phyloP scores from a whole-genome alignment of 2,888 invertebrate genomes.

The Deroplatys truncata region DNA sequence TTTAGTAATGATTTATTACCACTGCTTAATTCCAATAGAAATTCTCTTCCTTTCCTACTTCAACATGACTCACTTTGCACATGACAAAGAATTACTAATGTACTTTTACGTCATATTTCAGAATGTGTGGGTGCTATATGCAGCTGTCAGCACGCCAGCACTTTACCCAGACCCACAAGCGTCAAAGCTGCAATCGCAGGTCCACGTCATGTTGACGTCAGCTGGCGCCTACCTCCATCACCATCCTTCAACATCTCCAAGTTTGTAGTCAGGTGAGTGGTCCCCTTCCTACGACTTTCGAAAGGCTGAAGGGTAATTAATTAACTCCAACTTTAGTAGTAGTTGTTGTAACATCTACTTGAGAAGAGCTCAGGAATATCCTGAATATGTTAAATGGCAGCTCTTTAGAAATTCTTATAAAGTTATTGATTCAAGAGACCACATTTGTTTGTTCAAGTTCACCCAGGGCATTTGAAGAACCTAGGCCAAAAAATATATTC shows the following conservation, averaged over 20 bases:
- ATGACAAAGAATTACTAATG: not conserved
- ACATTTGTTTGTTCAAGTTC: no score
- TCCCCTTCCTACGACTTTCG: not conserved
- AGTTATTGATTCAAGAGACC: no score
- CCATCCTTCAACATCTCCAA: not conserved
- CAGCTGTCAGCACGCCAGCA: constrained; percentile 3
- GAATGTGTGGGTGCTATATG: constrained; percentile 20
- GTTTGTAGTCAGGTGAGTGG: constrained; percentile 3
- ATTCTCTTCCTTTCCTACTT: no score
- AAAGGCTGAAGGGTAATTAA: not conserved
- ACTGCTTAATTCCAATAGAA: no score
- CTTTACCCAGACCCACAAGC: not conserved
- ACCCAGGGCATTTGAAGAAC: no score
- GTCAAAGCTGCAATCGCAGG: not conserved
- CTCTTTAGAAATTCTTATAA: no score
- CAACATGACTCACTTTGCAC: no score
- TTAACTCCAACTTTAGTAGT: not conserved
- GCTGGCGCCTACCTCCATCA: not conserved
- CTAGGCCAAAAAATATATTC: no score
- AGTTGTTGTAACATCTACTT: not conserved
- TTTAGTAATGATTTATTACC: no score
- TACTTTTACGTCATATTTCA: not conserved
- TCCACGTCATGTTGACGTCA: not conserved
- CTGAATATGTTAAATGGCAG: no score
- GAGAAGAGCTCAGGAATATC: no score